Evolutionary conservation across 2,888 invertebrate species (phyloP), one percentile per base, ranked within the genome.

Genomic region (Azorinus chamasolen): DNA sequence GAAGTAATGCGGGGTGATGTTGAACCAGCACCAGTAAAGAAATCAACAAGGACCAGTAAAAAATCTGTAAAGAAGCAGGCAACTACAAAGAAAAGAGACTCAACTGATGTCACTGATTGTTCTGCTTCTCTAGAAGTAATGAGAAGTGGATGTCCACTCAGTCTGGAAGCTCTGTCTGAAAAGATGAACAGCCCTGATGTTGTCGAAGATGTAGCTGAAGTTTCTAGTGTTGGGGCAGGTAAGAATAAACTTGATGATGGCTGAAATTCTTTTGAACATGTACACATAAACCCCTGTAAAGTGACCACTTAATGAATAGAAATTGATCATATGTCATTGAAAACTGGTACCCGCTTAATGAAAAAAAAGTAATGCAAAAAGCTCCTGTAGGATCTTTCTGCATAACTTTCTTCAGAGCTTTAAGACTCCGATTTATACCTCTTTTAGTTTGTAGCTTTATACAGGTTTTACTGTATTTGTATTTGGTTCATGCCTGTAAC

Each of bases 1-100:
- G 83, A 83, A 54, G 73, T 74, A 16, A 72, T 80, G 72, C 65
- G 83, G 53, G 79, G 78, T 27, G 77, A 77, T 51, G 58, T 61
- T 12, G 68, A 22, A 69, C 58, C 8, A 45, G 39, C 5, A 55
- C 18, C 54, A 43, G 48, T 12, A 55, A 27, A 18, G 39, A 22
- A 54, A 58, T 55, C 54, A 69, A 70, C 25, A 46, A 14, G 16
- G 20, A 20, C 41, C 1, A 24, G 16, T 12, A 24, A 32, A 10
- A 32, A 32, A 32, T 32, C 32, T 6, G 10, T 16, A 16, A 45
- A 5, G 45, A 27, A 54, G 54, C 18, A n/a, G 6, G 18, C 20
- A 37, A 39, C 18, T 37, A 20, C 25, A 20, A 39, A 45, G n/a
- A 45, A 18, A 16, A 20, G 14, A 20, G 45, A 45, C 4, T 16